Percentiles rank a stretch among this genome's conserved stretches.
These are phyloP conservation scores for Hippocampus zosterae DNA, from an alignment of 2,113 vertebrate species.

Conservation along the genomic window DNA sequence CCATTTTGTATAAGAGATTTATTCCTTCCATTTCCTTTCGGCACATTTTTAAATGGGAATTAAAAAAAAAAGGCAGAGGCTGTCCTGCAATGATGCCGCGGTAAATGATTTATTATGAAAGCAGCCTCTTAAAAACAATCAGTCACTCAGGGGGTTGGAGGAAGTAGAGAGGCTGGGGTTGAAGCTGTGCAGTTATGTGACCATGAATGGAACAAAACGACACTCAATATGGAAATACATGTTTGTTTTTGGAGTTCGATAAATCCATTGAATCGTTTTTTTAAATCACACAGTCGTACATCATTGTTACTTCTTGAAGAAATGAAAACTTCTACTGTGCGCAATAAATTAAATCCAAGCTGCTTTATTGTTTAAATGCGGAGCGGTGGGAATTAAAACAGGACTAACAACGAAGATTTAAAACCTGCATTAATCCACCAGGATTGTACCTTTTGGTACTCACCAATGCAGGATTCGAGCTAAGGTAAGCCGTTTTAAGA, in stretches of 20 bases:
- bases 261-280: neutral
- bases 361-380: neutral
- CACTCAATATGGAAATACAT: neutral
- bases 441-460: too few relatives aligned
- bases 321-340: neutral
- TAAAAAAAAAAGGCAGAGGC: neutral
- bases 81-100: neutral
- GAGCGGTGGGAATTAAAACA: neutral
- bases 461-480: too few relatives aligned
- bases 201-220: neutral
- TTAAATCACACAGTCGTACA: neutral
- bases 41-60: neutral
- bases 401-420: too few relatives aligned
- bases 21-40: neutral
- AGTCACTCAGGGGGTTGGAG: neutral
- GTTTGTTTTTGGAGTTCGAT: neutral
- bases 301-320: neutral
- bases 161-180: neutral
- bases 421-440: too few relatives aligned
- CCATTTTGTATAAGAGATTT: conserved; percentile 1
- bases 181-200: neutral
- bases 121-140: neutral
- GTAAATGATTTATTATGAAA: neutral
- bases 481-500: too few relatives aligned
- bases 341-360: neutral